These are phyloP conservation scores for Manis pentadactyla DNA, from an alignment of 2,797 vertebrate species.

Conservation along the genomic window DNA sequence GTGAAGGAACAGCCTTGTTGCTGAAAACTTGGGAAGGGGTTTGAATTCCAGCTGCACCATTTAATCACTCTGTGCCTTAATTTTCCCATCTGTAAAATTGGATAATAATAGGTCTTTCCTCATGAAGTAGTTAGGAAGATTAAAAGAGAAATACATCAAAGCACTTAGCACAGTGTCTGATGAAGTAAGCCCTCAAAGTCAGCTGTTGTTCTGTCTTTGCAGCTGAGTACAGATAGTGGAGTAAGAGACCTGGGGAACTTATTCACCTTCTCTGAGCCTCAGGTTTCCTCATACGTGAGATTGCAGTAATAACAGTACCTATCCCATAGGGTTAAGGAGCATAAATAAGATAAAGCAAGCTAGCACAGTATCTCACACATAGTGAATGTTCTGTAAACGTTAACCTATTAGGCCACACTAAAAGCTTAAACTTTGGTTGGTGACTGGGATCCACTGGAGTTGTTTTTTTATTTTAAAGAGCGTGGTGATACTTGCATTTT, in stretches of 20 bases:
- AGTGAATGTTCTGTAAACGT: not conserved
- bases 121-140: not conserved
- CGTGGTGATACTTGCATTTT: not conserved
- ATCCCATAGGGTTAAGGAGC: not conserved
- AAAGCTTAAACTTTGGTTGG: slow-evolving; percentile 43
- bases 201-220: not conserved
- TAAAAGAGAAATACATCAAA: slow-evolving; percentile 12
- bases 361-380: not conserved
- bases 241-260: not conserved
- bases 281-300: slow-evolving; percentile 20
- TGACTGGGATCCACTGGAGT: not conserved
- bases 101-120: not conserved
- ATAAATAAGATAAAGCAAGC: not conserved
- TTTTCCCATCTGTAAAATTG: slow-evolving; percentile 39
- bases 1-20: not conserved
- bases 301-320: not conserved
- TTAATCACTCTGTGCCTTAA: slow-evolving; percentile 16
- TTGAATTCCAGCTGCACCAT: not conserved
- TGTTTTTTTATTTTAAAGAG: not conserved
- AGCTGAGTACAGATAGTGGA: not conserved
- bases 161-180: not conserved
- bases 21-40: not conserved
- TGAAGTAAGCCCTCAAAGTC: not conserved
- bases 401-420: not conserved
- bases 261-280: slow-evolving; percentile 19